Percentiles rank a stretch among this genome's conserved stretches.
Evolutionary conservation across 2,888 invertebrate genomes (phyloP).

Genomic region (Ctenicera cuprea): DNA sequence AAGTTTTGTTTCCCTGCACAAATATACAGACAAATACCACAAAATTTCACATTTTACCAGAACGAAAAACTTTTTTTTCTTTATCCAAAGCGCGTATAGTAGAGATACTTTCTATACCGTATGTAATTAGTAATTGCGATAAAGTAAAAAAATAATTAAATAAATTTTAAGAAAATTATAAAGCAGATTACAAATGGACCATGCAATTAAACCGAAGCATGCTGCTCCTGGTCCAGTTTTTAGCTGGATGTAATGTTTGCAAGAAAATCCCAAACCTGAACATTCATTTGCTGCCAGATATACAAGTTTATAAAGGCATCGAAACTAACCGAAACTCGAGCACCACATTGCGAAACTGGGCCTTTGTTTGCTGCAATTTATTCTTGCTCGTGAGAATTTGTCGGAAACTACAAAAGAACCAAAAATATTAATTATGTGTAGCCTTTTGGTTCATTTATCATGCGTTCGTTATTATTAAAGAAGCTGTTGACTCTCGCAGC

Average conservation of each 20-base stretch:
- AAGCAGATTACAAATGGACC: slow-evolving; percentile 8
- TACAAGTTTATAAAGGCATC: not conserved
- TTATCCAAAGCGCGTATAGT: too few relatives aligned
- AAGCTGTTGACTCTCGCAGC: slow-evolving; percentile 36
- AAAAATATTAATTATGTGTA: slow-evolving; percentile 40
- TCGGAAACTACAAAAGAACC: slow-evolving; percentile 26
- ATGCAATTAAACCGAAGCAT: not conserved
- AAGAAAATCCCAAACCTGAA: not conserved
- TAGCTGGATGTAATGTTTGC: not conserved
- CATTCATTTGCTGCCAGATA: not conserved
- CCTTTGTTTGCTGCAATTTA: slow-evolving; percentile 1
- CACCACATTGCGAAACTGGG: not conserved
- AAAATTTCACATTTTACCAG: too few relatives aligned
- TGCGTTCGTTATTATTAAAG: slow-evolving; percentile 30
- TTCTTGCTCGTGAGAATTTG: slow-evolving; percentile 28
- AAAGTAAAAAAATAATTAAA: not conserved
- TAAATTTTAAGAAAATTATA: not conserved
- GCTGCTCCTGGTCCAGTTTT: slow-evolving; percentile 21
- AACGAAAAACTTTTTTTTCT: too few relatives aligned
- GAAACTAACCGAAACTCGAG: not conserved
- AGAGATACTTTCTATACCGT: too few relatives aligned
- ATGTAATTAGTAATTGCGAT: too few relatives aligned
- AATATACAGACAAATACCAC: too few relatives aligned
- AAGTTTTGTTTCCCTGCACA: too few relatives aligned
- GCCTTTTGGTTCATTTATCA: slow-evolving; percentile 34